Evolutionary conservation across 1,140 invertebrate genomes (phyloP), one percentile per base, ranked within the genome.

Genomic region (Diorhabda elongata): DNA sequence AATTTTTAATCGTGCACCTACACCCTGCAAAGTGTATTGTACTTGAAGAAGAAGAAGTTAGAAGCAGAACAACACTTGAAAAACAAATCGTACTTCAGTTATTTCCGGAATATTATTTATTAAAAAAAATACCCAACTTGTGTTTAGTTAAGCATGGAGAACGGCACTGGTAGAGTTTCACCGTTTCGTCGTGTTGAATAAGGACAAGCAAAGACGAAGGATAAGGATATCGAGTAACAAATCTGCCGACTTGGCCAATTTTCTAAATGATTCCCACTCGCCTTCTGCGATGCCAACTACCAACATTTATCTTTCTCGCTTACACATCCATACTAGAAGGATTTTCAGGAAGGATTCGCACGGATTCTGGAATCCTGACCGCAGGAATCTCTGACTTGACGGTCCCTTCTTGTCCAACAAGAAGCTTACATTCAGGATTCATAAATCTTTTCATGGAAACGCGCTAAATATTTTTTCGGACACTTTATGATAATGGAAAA

Each of bases 161-260:
- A 26, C 26, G 26, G 26, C 26, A 26, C 26, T 26, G 26, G 26
- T 26, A 26, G 26, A 26, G 26, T 26, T 26, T 26, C 26, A 26
- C 47, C 6, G 47, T n/a, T 52, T n/a, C 47, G 47, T 52, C 47
- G 47, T 52, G 6, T n/a, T 52, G 47, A 3, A 52, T 52, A 52
- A 52, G 47, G 47, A 52, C 8, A 9, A 61, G n/a, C n/a, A 52
- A 52, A n/a, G 47, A 52, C 8, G 8, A 61, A 3, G 11, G 52
- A 42, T 9, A 64, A 57, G 45, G 42, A 60, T 45, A 59, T 64
- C 57, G 56, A 45, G 59, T 7, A 59, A 64, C 71, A 66, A 64
- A 66, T 60, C 61, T 66, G 26, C 57, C 61, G 43, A 60, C 59
- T 69, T 45, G 42, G 61, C 61, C 61, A 62, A 62, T 62, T 62